phyloP scores from a whole-genome alignment of 1,140 invertebrate species.

The Cherax destructor region DNA sequence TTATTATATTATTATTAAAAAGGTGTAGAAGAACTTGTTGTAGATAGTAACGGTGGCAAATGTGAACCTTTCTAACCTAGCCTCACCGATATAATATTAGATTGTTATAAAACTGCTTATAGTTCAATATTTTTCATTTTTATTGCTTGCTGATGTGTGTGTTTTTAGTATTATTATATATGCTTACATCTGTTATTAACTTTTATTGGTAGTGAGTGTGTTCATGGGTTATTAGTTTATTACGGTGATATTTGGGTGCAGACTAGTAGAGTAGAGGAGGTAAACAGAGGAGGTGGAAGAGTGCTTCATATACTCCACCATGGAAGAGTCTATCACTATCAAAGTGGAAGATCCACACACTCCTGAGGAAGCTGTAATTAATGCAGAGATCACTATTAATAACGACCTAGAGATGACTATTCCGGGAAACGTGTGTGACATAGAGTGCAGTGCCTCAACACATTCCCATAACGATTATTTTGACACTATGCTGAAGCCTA shows the following conservation, averaged over 20 bases:
- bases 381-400: conserved; percentile 2
- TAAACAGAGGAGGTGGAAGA: neutral
- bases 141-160: neutral
- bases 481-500: conserved; percentile 1
- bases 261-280: neutral
- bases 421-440: neutral
- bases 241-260: too few species aligned
- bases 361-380: conserved; percentile 4
- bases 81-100: neutral
- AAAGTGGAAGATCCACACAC: neutral
- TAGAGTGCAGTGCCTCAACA: neutral
- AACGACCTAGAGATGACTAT: neutral
- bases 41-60: too few species aligned
- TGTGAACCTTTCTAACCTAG: too few species aligned
- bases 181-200: too few species aligned
- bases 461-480: conserved; percentile 5
- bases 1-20: too few species aligned
- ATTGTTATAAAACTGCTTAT: neutral
- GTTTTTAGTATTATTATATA: neutral
- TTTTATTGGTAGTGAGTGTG: too few species aligned
- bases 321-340: neutral
- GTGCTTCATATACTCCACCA: neutral
- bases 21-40: too few species aligned
- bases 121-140: neutral
- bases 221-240: too few species aligned